phyloP scores from a whole-genome alignment of 2,888 invertebrate genomes.

The Tetranychus piercei region DNA sequence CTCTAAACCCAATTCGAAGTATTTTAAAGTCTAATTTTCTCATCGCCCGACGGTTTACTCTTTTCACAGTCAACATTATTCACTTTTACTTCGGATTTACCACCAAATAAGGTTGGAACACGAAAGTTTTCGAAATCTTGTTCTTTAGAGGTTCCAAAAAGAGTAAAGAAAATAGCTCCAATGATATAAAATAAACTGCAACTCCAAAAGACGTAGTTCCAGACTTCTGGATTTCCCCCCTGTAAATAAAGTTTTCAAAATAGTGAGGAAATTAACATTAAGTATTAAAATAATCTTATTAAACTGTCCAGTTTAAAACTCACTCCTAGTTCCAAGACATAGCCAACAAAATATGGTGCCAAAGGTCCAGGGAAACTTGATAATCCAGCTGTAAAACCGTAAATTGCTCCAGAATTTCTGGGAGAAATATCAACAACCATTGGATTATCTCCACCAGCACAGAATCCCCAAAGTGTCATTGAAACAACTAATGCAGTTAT shows the following conservation, averaged over 20 bases:
- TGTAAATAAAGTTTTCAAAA: slow-evolving; percentile 24
- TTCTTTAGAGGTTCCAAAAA: slow-evolving; percentile 5
- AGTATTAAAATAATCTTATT: background rate
- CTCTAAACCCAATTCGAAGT: no score
- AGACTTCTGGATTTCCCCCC: slow-evolving; percentile 20
- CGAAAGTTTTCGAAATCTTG: background rate
- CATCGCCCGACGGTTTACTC: background rate
- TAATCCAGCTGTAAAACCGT: slow-evolving; percentile 25
- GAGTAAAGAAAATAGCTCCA: background rate
- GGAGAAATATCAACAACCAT: slow-evolving; percentile 27
- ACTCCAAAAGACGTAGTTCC: background rate
- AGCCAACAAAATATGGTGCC: slow-evolving; percentile 26
- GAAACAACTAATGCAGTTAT: background rate
- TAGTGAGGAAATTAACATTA: background rate
- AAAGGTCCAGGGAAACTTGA: slow-evolving; percentile 26
- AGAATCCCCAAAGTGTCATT: slow-evolving; percentile 6
- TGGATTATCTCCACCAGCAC: slow-evolving; percentile 25
- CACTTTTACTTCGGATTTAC: background rate
- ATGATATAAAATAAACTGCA: background rate
- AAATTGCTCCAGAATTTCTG: slow-evolving; percentile 25
- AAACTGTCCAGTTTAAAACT: background rate
- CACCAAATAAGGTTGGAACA: background rate
- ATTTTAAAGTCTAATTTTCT: no score
- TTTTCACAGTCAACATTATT: background rate
- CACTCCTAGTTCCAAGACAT: slow-evolving; percentile 19